A percentile compares a stretch with the other conserved stretches of the same genome.
Evolutionary conservation across 2,888 invertebrate species (phyloP).

Genomic region (Nephrocerus scutellatus): DNA sequence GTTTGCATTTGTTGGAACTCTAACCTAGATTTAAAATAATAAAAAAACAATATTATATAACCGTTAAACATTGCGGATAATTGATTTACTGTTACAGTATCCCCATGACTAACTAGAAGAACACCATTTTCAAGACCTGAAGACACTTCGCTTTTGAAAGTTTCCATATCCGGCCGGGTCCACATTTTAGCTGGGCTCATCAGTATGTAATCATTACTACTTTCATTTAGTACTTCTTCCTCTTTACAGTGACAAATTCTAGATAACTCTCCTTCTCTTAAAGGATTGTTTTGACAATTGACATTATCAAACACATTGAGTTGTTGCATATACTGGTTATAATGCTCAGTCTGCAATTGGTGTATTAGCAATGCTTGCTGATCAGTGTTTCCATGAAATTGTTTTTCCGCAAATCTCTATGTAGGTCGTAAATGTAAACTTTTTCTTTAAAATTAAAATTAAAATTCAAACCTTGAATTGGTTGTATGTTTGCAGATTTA

Average conservation of each 20-base stretch:
- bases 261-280: no score
- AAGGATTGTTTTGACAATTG: conserved; percentile 27
- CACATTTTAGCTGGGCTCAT: conserved; percentile 86
- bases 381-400: conserved; percentile 75
- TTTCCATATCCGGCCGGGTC: conserved; percentile 80
- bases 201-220: conserved; percentile 47
- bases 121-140: conserved; percentile 77
- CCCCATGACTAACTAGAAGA: conserved; percentile 91
- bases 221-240: conserved; percentile 23
- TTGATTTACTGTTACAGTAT: conserved; percentile 77
- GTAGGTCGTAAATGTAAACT: conserved; percentile 4
- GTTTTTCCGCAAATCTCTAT: conserved; percentile 84
- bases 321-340: conserved; percentile 98
- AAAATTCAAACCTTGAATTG: conserved; percentile 60
- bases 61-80: neutral
- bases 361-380: conserved; percentile 90
- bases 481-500: conserved; percentile 89
- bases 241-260: no score
- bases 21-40: conserved; percentile 48
- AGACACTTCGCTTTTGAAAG: conserved; percentile 84
- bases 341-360: conserved; percentile 97
- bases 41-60: neutral
- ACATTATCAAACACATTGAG: conserved; percentile 57
- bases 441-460: no score
- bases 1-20: conserved; percentile 93